Conservation (phyloP, 1,140 invertebrate species). For the Heliconius nattereri region DNA sequence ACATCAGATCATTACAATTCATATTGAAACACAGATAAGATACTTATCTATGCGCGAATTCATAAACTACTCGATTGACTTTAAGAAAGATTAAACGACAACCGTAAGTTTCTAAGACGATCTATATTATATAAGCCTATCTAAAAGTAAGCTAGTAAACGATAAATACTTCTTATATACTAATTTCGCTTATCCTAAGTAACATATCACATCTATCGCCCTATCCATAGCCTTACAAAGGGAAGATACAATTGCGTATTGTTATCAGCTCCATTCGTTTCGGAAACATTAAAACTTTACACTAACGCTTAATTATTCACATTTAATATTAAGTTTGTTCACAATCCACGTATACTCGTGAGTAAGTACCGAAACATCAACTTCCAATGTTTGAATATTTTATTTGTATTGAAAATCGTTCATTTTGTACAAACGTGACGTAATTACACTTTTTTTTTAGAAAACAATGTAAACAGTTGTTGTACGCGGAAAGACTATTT, state of each 20-base stretch:
- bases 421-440: too few species aligned
- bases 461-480: too few species aligned
- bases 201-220: constrained; percentile 75
- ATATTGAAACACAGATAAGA: constrained; percentile 46
- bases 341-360: constrained; percentile 29
- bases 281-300: constrained; percentile 35
- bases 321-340: constrained; percentile 40
- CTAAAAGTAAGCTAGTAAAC: constrained; percentile 59
- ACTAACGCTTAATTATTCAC: constrained; percentile 36
- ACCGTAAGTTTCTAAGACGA: constrained; percentile 59
- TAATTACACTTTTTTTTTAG: too few species aligned
- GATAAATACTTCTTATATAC: constrained; percentile 76
- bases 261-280: constrained; percentile 21
- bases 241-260: constrained; percentile 48
- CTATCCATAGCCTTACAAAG: constrained; percentile 64
- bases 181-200: constrained; percentile 69
- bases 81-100: constrained; percentile 59
- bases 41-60: constrained; percentile 53
- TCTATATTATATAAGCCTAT: constrained; percentile 66
- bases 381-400: constrained; percentile 18
- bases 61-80: constrained; percentile 50
- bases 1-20: constrained; percentile 31
- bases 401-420: neutral
- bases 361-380: constrained; percentile 38
- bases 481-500: too few species aligned